Conservation (phyloP, 2,113 vertebrate genomes). For the Plestiodon gilberti region DNA sequence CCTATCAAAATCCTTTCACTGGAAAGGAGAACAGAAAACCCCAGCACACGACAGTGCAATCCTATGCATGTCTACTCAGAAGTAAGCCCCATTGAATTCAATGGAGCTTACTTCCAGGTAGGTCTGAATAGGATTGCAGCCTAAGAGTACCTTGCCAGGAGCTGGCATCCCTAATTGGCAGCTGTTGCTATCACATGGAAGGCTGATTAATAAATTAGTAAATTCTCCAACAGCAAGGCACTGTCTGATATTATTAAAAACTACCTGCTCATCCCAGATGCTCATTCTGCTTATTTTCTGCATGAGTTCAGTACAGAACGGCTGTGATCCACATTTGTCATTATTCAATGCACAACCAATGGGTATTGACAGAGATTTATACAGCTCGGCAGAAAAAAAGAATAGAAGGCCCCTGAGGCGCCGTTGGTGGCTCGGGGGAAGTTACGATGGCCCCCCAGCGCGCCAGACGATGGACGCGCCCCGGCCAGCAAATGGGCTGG, state of each 20-base stretch:
- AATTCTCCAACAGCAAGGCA: constrained; percentile 61
- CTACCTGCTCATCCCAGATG: constrained; percentile 64
- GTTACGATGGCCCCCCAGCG: too few species aligned
- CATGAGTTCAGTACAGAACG: constrained; percentile 39
- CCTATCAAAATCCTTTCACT: constrained; percentile 27
- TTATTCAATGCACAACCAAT: constrained; percentile 36
- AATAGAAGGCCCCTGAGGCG: too few species aligned
- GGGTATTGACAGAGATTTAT: constrained; percentile 43
- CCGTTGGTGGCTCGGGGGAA: too few species aligned
- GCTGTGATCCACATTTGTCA: constrained; percentile 38
- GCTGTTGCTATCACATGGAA: constrained; percentile 54
- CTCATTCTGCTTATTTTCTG: constrained; percentile 54
- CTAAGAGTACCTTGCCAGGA: constrained; percentile 52
- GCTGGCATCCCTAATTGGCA: constrained; percentile 63
- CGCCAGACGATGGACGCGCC: too few species aligned
- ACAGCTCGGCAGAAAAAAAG: constrained; percentile 41
- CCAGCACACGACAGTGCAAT: too few species aligned
- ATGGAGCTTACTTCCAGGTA: too few species aligned
- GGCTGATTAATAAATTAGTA: constrained; percentile 65
- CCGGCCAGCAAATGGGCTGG: too few species aligned
- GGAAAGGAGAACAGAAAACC: too few species aligned
- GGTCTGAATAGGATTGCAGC: not conserved
- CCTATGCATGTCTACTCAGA: too few species aligned
- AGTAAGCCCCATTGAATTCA: too few species aligned
- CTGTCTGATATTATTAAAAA: constrained; percentile 64